Evolutionary conservation across 2,888 invertebrate species (phyloP).

Genomic region (Aphodius sticticus): DNA sequence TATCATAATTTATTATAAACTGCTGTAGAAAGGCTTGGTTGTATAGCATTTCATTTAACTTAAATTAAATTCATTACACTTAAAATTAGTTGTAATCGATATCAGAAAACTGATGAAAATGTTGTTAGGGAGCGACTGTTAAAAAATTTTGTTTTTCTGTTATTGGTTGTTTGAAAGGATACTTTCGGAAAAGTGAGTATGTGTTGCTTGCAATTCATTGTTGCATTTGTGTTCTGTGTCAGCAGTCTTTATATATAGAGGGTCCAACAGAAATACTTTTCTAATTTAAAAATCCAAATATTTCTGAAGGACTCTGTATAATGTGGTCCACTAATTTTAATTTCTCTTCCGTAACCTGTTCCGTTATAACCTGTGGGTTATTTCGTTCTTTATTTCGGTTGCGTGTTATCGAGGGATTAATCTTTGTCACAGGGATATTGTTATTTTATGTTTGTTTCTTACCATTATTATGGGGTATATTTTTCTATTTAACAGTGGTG

Average conservation of each 20-base stretch:
- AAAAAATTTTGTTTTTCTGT: conserved; percentile 40
- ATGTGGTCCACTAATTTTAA: background rate
- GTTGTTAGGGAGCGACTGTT: background rate
- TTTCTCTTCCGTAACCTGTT: background rate
- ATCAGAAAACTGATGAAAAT: background rate
- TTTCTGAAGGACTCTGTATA: conserved; percentile 14
- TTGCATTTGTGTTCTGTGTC: conserved; percentile 43
- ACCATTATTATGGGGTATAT: background rate
- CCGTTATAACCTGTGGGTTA: background rate
- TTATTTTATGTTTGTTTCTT: background rate
- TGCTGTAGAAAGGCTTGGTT: too few relatives aligned
- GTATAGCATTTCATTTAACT: too few relatives aligned
- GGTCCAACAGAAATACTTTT: conserved; percentile 32
- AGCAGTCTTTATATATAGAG: background rate
- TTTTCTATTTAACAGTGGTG: background rate
- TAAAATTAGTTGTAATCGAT: background rate
- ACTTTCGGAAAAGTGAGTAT: conserved; percentile 68
- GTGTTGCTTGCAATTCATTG: conserved; percentile 39
- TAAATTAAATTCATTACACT: too few relatives aligned
- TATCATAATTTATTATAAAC: conserved; percentile 15
- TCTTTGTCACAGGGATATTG: background rate
- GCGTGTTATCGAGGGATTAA: background rate
- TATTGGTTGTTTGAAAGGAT: conserved; percentile 59
- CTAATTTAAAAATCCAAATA: conserved; percentile 29
- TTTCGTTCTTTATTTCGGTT: background rate